Evolutionary conservation across 2,797 vertebrate genomes (phyloP).

Genomic region (Poeciliopsis gracilis): DNA sequence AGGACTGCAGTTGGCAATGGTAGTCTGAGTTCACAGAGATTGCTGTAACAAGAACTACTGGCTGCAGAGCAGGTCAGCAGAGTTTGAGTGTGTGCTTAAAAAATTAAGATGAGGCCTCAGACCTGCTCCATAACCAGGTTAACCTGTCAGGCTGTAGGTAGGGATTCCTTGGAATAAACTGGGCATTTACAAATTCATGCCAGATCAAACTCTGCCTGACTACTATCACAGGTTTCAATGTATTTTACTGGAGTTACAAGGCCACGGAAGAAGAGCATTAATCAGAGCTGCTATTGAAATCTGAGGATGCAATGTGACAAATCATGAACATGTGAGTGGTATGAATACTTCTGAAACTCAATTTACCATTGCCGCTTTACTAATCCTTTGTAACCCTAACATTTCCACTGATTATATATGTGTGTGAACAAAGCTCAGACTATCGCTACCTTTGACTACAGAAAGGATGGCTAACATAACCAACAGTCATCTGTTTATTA

Average conservation of each 20-base stretch:
- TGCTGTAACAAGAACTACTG: not conserved
- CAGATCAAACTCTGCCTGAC: not conserved
- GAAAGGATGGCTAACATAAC: slow-evolving; percentile 36
- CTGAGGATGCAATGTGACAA: not conserved
- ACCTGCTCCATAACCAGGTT: not conserved
- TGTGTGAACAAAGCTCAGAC: slow-evolving; percentile 36
- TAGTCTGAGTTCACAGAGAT: not conserved
- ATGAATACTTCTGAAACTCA: not conserved
- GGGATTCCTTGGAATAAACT: not conserved
- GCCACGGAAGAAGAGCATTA: not conserved
- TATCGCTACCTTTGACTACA: slow-evolving; percentile 36
- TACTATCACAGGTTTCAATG: not conserved
- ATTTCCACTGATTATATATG: slow-evolving; percentile 26
- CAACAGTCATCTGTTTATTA: slow-evolving; percentile 45
- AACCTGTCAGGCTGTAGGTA: slow-evolving; percentile 1
- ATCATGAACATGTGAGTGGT: not conserved
- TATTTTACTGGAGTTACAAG: not conserved
- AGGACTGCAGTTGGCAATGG: slow-evolving; percentile 6
- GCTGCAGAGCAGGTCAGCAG: not conserved
- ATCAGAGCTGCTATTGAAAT: not conserved
- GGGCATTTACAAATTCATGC: not conserved
- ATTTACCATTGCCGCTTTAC: slow-evolving; percentile 1
- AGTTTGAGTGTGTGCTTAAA: not conserved
- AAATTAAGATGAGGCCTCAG: not conserved
- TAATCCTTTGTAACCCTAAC: slow-evolving; percentile 25